phyloP scores from a whole-genome alignment of 2,113 vertebrate genomes.

The Porphyrio hochstetteri region DNA sequence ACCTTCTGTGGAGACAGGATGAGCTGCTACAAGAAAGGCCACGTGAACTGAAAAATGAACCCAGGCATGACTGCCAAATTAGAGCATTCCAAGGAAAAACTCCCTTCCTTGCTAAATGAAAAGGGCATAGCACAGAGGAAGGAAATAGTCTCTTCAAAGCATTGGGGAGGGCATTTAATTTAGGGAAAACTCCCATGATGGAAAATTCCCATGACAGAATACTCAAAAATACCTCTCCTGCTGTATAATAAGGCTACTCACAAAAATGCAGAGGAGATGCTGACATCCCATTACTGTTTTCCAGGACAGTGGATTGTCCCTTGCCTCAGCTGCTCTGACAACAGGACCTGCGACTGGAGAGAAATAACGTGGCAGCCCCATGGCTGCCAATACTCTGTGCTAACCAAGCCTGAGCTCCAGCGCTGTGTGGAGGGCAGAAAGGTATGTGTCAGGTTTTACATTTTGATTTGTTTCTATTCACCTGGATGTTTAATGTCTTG shows the following conservation, averaged over 20 bases:
- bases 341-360: slow-evolving; percentile 96
- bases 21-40: not conserved
- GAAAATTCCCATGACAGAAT: not conserved
- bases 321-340: slow-evolving; percentile 94
- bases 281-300: slow-evolving; percentile 10
- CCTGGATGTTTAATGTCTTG: not conserved
- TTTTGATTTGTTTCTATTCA: not conserved
- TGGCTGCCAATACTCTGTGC: slow-evolving; percentile 77
- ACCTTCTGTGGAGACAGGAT: not conserved
- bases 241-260: not conserved
- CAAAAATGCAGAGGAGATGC: not conserved
- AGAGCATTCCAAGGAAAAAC: not conserved
- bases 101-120: not conserved
- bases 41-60: not conserved
- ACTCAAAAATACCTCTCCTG: not conserved
- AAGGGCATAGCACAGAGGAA: not conserved
- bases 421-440: slow-evolving; percentile 85
- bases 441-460: slow-evolving; percentile 71
- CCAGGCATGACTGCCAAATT: not conserved
- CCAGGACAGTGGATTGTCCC: slow-evolving; percentile 95
- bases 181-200: not conserved
- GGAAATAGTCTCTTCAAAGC: not conserved
- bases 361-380: slow-evolving; percentile 91
- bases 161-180: not conserved
- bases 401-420: slow-evolving; percentile 81